Base-by-base conservation (phyloP, 2,888 invertebrate species). In the Sarcophaga rosellei region DNA sequence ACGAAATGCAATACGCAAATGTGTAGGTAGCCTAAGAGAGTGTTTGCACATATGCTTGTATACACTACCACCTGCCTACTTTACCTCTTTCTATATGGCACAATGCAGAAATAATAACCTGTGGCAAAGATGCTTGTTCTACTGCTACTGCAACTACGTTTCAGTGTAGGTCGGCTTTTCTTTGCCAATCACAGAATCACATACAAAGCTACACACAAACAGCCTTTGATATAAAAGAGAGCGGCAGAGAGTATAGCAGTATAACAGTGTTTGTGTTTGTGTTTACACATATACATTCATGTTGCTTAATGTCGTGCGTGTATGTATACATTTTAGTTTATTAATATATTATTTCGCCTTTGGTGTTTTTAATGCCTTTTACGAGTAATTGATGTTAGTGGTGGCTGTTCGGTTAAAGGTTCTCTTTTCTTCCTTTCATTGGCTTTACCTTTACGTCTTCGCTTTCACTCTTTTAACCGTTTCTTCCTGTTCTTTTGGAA, bases 21-120 rank as follows among this genome's bases (percentile, higher is more conserved):
- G 17, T 53, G 17, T 53, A 53, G 12, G 53, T 17, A 17, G 12
- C 4, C 0, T 4, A 15, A 53, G 12, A 15, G 53, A 15, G 53
- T 53, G 53, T 53, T 2, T 53, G 5, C 4, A 53, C 4, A 4
- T 53, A 12, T 47, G 12, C 47, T 4, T 53, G 17, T 0, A 17
- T 17, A 53, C 45, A 25, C 15, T 59, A 66, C 17, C 20, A 61
- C 23, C 61, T 5, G 0, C 72, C 35, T 17, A 47, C 61, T 23
- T n/a, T n/a, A 68, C 66, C 45, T 45, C 68, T 57, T 73, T 44
- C 47, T 53, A 66, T 63, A 44, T 10, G 3, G 73, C 78, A 53
- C 74, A 80, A 53, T 66, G 65, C 65, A 70, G 35, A 70, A 76
- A 84, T 80, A 80, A 80, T 84, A 80, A 62, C 79, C 75, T 75